These are phyloP conservation scores for Porites australiensis DNA, from an alignment of 64 coral and sea anemone species.

Conservation along the genomic window DNA sequence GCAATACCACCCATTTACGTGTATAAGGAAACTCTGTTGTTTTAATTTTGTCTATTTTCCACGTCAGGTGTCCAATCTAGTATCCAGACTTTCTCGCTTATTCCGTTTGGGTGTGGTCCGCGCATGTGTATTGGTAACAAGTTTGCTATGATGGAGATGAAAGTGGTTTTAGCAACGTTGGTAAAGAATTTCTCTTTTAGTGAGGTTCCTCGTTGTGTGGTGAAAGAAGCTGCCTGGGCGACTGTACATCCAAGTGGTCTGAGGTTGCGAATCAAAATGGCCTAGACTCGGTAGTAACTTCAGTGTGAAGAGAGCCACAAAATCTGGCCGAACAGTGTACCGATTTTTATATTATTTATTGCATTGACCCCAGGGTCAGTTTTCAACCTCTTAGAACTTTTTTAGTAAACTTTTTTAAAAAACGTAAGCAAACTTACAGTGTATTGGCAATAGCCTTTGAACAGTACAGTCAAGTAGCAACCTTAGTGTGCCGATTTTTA, in stretches of 20 bases:
- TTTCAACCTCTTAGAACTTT: no score
- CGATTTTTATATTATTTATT: no score
- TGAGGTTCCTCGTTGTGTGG: conserved; percentile 24
- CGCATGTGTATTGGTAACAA: conserved; percentile 66
- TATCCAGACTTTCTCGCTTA: background rate
- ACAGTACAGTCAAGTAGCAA: no score
- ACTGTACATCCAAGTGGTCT: background rate
- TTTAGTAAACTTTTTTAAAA: no score
- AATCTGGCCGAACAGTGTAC: no score
- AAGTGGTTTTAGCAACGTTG: background rate
- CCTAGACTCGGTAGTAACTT: no score
- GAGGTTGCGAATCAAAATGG: background rate
- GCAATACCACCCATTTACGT: background rate
- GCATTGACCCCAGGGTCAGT: no score
- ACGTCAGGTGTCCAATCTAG: background rate
- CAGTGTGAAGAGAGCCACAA: no score
- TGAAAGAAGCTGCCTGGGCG: background rate
- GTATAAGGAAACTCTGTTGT: background rate
- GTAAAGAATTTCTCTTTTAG: conserved; percentile 24
- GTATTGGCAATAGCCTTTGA: no score
- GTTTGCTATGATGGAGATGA: conserved; percentile 46
- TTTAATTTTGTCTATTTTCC: background rate
- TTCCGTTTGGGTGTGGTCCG: conserved; percentile 62
- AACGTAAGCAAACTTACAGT: no score
- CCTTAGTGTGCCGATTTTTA: no score